Percentiles rank a stretch among this genome's conserved stretches.
Evolutionary conservation across 1,140 invertebrate genomes (phyloP).

Genomic region (Galleria mellonella): DNA sequence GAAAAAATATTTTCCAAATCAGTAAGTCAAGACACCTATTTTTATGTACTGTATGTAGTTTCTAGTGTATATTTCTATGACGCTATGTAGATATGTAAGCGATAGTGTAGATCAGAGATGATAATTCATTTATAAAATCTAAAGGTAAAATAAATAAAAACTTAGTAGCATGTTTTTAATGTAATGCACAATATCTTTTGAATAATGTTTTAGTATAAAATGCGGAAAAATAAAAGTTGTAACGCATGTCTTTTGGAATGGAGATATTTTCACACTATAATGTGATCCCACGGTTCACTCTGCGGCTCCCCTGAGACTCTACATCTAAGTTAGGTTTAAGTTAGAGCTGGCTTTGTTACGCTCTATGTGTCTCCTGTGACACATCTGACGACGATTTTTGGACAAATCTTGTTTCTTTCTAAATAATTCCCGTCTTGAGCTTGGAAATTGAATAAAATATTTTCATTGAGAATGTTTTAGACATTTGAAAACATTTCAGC

Average conservation of each 20-base stretch:
- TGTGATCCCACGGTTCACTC: slow-evolving; percentile 4
- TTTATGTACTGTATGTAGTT: too few species aligned
- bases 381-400: slow-evolving; percentile 15
- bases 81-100: too few species aligned
- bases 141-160: too few species aligned
- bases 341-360: slow-evolving; percentile 18
- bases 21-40: too few species aligned
- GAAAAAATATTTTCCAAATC: too few species aligned
- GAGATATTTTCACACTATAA: slow-evolving; percentile 6
- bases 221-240: not conserved
- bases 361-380: slow-evolving; percentile 18
- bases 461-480: not conserved
- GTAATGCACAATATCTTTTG: too few species aligned
- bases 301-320: slow-evolving; percentile 13
- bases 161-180: too few species aligned
- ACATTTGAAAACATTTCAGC: not conserved
- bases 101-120: too few species aligned
- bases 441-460: slow-evolving; percentile 3
- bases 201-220: too few species aligned
- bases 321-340: slow-evolving; percentile 28
- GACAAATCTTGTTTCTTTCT: slow-evolving; percentile 4
- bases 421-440: not conserved
- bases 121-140: too few species aligned
- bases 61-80: too few species aligned
- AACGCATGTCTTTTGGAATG: slow-evolving; percentile 1